phyloP scores from a whole-genome alignment of 2,888 invertebrate species.

The Keiferia lycopersicella region DNA sequence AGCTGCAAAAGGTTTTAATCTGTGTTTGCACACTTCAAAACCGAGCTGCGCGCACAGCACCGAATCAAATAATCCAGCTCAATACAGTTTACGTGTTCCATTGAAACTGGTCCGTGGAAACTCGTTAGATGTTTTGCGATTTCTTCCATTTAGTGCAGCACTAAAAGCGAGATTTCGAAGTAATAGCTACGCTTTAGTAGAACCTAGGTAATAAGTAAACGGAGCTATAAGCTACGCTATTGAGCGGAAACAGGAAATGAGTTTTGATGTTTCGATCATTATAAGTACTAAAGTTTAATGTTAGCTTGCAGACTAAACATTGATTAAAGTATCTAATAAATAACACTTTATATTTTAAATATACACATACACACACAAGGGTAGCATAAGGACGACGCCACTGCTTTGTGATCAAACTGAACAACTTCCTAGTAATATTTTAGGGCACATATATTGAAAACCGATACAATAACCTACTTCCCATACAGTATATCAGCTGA shows the following conservation, averaged over 20 bases:
- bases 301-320: no score
- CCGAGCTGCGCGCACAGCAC: slow-evolving; percentile 22
- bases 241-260: background rate
- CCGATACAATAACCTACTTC: no score
- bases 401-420: no score
- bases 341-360: no score
- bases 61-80: slow-evolving; percentile 56
- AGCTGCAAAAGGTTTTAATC: slow-evolving; percentile 16
- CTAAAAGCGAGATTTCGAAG: slow-evolving; percentile 13
- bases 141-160: slow-evolving; percentile 25
- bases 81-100: slow-evolving; percentile 58
- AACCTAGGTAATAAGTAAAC: background rate
- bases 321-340: no score
- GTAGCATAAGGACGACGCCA: no score
- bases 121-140: slow-evolving; percentile 58
- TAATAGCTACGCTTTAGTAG: background rate
- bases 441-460: no score
- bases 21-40: slow-evolving; percentile 24
- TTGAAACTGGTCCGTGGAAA: slow-evolving; percentile 48
- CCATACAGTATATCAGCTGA: no score
- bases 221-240: background rate
- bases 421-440: no score
- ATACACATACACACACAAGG: no score
- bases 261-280: no score
- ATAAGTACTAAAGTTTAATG: no score